These are phyloP conservation scores for Aphelenchoides fujianensis DNA, from an alignment of 1,140 invertebrate genomes.

Conservation along the genomic window DNA sequence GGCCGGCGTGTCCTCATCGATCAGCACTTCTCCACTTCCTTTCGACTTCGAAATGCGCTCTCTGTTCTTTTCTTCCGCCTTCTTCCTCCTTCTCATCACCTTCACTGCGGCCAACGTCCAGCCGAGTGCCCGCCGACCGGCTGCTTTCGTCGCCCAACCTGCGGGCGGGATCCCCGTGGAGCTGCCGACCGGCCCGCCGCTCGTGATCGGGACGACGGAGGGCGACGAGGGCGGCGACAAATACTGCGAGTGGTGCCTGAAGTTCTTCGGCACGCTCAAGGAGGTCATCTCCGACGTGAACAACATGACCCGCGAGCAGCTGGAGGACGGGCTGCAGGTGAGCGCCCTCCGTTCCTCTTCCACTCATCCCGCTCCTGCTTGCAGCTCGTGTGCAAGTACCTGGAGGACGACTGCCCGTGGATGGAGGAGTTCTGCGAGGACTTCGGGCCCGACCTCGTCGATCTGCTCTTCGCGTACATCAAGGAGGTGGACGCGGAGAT, in stretches of 20 bases:
- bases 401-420: background rate
- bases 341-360: background rate
- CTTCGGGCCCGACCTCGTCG: background rate
- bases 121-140: background rate
- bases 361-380: too few relatives aligned
- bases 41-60: background rate
- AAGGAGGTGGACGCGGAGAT: slow-evolving; percentile 10
- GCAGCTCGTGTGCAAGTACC: background rate
- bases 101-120: background rate
- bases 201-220: background rate
- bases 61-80: background rate
- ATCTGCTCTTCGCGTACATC: background rate
- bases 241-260: background rate
- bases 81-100: background rate
- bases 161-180: background rate
- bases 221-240: background rate
- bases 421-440: slow-evolving; percentile 1
- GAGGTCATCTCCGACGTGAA: background rate
- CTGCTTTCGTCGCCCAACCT: too few relatives aligned
- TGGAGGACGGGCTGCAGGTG: background rate
- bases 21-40: background rate
- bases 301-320: background rate
- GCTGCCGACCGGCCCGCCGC: background rate
- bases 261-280: slow-evolving; percentile 2
- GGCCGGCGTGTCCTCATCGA: background rate